A percentile compares a stretch with the other conserved stretches of the same genome.
phyloP scores from a whole-genome alignment of 2,888 invertebrate genomes.

The Drosophila recens region DNA sequence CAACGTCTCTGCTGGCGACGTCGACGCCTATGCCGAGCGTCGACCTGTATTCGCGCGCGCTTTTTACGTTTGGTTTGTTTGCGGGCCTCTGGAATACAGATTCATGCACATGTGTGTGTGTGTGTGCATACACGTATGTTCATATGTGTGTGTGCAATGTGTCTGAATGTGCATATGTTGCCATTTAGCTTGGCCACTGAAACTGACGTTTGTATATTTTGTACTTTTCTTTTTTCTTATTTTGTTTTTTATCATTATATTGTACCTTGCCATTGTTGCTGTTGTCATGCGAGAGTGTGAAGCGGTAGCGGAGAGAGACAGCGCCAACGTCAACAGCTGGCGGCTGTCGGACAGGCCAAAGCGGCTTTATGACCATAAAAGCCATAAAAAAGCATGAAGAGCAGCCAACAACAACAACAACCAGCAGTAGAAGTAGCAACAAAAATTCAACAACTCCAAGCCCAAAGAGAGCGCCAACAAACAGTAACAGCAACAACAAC shows the following conservation, averaged over 20 bases:
- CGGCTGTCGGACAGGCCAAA: slow-evolving; percentile 67
- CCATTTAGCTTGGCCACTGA: slow-evolving; percentile 60
- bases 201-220: slow-evolving; percentile 54
- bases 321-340: slow-evolving; percentile 69
- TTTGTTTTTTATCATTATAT: slow-evolving; percentile 19
- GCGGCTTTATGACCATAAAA: slow-evolving; percentile 77
- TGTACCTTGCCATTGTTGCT: slow-evolving; percentile 29
- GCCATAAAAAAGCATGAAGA: slow-evolving; percentile 76
- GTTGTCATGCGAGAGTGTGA: slow-evolving; percentile 63
- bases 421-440: slow-evolving; percentile 37
- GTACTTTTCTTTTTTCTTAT: slow-evolving; percentile 25
- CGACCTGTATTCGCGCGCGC: slow-evolving; percentile 81
- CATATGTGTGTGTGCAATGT: slow-evolving; percentile 24
- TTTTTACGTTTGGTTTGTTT: slow-evolving; percentile 73
- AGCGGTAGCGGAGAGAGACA: slow-evolving; percentile 47
- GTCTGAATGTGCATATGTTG: slow-evolving; percentile 66
- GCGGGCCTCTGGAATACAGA: slow-evolving; percentile 30
- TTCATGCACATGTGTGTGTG: neutral
- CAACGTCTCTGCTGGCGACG: slow-evolving; percentile 22
- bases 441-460: slow-evolving; percentile 44
- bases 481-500: slow-evolving; percentile 16
- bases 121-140: slow-evolving; percentile 6
- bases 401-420: slow-evolving; percentile 48
- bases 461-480: slow-evolving; percentile 26
- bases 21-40: slow-evolving; percentile 67